Percentiles rank a stretch among this genome's conserved stretches.
Evolutionary conservation across 2,888 invertebrate genomes (phyloP).

Genomic region (Leucozona laternaria): DNA sequence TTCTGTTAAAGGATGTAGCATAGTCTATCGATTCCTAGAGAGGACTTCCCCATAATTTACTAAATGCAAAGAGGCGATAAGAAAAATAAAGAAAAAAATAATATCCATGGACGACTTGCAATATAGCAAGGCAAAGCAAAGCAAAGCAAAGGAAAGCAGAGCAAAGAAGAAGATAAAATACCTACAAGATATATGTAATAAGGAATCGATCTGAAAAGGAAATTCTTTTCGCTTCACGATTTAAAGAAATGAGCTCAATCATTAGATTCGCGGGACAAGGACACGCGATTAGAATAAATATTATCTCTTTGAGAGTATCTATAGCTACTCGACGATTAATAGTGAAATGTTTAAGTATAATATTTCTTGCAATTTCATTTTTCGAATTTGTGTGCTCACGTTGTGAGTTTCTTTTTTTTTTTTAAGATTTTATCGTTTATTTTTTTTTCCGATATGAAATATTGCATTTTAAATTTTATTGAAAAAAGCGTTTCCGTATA

Average conservation of each 20-base stretch:
- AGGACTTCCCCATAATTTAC: slow-evolving; percentile 70
- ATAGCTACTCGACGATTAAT: no score
- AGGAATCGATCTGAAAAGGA: slow-evolving; percentile 17
- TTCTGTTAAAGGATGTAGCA: slow-evolving; percentile 71
- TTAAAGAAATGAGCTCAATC: slow-evolving; percentile 71
- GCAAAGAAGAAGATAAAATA: slow-evolving; percentile 7
- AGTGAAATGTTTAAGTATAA: slow-evolving; percentile 54
- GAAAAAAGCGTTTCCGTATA: background rate
- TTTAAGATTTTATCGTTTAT: background rate
- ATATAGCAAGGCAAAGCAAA: background rate
- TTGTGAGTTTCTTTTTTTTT: slow-evolving; percentile 28
- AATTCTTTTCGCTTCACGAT: slow-evolving; percentile 39
- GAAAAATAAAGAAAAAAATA: slow-evolving; percentile 5
- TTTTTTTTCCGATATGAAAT: background rate
- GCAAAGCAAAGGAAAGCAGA: no score
- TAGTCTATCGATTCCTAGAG: slow-evolving; percentile 61
- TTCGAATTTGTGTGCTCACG: slow-evolving; percentile 29
- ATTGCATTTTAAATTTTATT: background rate
- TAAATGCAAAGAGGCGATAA: slow-evolving; percentile 58
- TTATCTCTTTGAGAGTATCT: slow-evolving; percentile 60
- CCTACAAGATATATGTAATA: slow-evolving; percentile 4
- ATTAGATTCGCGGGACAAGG: slow-evolving; percentile 44
- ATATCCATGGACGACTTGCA: slow-evolving; percentile 1
- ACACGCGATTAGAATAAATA: slow-evolving; percentile 72
- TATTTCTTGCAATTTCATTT: slow-evolving; percentile 42